Conservation (phyloP, 92 coral and sea anemone genomes). For the Palythoa grandiflora region DNA sequence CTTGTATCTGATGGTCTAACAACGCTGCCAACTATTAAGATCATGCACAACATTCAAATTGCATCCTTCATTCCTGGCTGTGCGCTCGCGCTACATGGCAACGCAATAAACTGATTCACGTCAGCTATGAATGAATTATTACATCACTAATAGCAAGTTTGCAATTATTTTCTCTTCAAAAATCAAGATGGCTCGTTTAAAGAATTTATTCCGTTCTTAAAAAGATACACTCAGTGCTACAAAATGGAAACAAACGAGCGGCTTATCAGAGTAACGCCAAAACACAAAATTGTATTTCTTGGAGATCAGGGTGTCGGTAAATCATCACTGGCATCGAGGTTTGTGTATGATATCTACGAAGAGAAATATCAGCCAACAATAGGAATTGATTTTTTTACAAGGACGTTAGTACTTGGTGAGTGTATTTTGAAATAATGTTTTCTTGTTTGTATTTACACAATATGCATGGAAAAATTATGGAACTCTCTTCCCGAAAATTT, state of each 20-base stretch:
- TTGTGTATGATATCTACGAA: constrained; percentile 86
- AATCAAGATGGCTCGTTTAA: constrained; percentile 11
- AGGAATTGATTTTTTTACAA: constrained; percentile 95
- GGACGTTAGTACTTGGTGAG: constrained; percentile 82
- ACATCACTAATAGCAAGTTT: constrained; percentile 28
- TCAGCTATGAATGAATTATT: constrained; percentile 8
- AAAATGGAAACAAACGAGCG: constrained; percentile 18
- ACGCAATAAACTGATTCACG: not conserved
- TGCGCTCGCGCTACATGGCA: constrained; percentile 29
- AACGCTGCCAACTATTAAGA: too few species aligned
- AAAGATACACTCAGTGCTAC: not conserved
- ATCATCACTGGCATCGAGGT: constrained; percentile 88
- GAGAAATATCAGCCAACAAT: constrained; percentile 91
- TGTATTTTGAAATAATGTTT: not conserved
- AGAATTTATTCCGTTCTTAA: not conserved
- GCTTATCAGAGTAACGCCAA: constrained; percentile 33
- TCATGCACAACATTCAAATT: not conserved
- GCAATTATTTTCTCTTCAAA: not conserved
- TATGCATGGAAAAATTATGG: too few species aligned
- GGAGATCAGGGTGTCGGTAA: constrained; percentile 99
- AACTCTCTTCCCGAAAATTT: too few species aligned
- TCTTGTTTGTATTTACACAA: too few species aligned
- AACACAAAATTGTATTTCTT: constrained; percentile 86
- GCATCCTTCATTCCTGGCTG: constrained; percentile 18
- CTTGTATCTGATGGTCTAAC: too few species aligned